These are phyloP conservation scores for Ctenodactylus gundi DNA, from an alignment of 2,113 vertebrate species.

Conservation along the genomic window DNA sequence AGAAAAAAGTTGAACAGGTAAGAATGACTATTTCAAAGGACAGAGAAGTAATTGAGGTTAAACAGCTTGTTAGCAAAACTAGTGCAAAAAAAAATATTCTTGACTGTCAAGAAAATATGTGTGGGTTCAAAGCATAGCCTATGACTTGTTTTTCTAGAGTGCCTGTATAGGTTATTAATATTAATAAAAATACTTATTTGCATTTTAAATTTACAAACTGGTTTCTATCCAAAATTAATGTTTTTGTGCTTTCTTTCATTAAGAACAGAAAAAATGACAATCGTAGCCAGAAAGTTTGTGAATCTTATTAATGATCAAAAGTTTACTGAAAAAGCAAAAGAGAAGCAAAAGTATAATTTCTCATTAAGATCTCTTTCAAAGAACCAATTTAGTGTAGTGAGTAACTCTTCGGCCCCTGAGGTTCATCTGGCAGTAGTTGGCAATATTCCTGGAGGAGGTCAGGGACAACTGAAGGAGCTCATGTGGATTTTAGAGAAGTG, in stretches of 20 bases:
- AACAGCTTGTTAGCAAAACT: neutral
- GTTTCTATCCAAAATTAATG: neutral
- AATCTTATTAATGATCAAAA: conserved; percentile 29
- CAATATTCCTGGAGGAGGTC: neutral
- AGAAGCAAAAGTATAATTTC: neutral
- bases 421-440: neutral
- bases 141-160: neutral
- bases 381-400: conserved; percentile 6
- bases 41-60: neutral
- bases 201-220: neutral
- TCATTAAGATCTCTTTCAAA: neutral
- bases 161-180: neutral
- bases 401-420: neutral
- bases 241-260: neutral
- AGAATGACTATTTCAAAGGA: neutral
- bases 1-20: neutral
- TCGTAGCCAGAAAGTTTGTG: neutral
- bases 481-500: neutral
- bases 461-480: neutral
- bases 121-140: neutral
- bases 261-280: neutral
- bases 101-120: neutral
- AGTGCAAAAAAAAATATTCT: neutral
- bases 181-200: neutral
- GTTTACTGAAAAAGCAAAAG: neutral